Base-by-base conservation (phyloP, 2,797 vertebrate genomes). In the Pipistrellus pygmaeus region DNA sequence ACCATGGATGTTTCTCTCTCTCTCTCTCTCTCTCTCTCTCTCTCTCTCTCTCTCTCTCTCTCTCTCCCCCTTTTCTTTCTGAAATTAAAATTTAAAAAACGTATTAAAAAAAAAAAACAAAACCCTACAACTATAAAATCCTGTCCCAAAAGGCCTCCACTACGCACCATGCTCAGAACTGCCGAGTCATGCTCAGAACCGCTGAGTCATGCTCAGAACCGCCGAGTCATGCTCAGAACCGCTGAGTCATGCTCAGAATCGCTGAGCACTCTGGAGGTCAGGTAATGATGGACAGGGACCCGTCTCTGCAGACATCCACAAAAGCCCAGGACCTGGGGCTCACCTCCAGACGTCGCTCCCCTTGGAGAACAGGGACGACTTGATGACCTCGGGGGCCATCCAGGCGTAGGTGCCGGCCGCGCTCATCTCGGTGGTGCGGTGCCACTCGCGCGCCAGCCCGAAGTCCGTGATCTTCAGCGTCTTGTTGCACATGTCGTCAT, bases 371-470 rank as follows among this genome's bases (percentile, higher is more conserved):
- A 99, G 97, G 3, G 99, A 99, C 0, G 99, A 99, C 97, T 99
- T 99, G 98, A 99, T 99, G 97, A 99, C 99, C 97, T 99, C 99
- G 0, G 99, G 99, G 48, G 99, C 99, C 99, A 99, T 99, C 99
- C 99, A 99, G 3, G 99, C 99, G 0, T 99, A 99, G 8, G 99
- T 99, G 77, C 99, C 99, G 0, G 99, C 99, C 0, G 99, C 99
- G 2, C 99, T 99, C 99, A 99, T 99, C 97, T 99, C 99, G 76
- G 99, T 99, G 48, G 99, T 99, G 97, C 99, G 99, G 98, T 99
- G 99, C 99, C 99, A 99, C 96, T 99, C 99, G 97, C 99, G 98
- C 6, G 99, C 99, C 88, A 99, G 96, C 96, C 99, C 99, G 8
- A 99, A 99, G 97, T 99, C 99, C 17, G 99, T 99, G 97, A 99